Base-by-base conservation (phyloP, 2,797 vertebrate genomes). In the Perodicticus potto region DNA sequence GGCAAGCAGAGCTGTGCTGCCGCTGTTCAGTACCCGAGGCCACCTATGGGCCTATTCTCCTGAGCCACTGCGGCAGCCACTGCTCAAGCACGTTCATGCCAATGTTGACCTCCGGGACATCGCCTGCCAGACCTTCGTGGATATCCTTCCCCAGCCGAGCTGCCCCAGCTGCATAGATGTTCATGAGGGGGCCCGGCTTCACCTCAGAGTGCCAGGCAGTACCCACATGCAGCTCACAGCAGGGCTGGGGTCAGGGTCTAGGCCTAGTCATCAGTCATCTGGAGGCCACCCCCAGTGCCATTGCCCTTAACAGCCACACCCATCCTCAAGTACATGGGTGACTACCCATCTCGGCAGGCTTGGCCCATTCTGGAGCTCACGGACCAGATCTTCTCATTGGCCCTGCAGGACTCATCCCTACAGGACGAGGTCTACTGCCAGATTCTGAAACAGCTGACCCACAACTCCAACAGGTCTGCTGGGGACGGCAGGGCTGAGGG, bases 281-380 rank as follows among this genome's bases (percentile, higher is more conserved):
- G 22, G 69, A 34, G 88, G 14, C 76, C 14, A 1, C 10, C 27
- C 3, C 0, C 4, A 25, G 22, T 32, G 14, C 19, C 32, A 2
- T 93, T 76, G 81, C 98, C 98, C 99, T 99, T 99, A 97, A 99
- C 98, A 3, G 23, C 8, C 4, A 27, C 67, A 99, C 99, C 99
- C 73, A 99, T 99, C 97, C 98, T 99, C 97, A 99, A 99, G 98
- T 99, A 99, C 94, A 99, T 99, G 99, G 99, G 99, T 1, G 99
- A 99, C 98, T 99, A 99, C 94, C 99, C 99, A 7, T 99, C 99
- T 59, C 99, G 99, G 93, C 99, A 99, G 98, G 65, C 97, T 70
- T 98, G 98, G 97, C 98, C 98, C 91, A 98, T 98, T 0, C 93
- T 98, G 1, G 99, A 99, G 94, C 99, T 99, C 97, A 99, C 99